phyloP scores from a whole-genome alignment of 1,140 invertebrate species.

The Choristoneura fumiferana region DNA sequence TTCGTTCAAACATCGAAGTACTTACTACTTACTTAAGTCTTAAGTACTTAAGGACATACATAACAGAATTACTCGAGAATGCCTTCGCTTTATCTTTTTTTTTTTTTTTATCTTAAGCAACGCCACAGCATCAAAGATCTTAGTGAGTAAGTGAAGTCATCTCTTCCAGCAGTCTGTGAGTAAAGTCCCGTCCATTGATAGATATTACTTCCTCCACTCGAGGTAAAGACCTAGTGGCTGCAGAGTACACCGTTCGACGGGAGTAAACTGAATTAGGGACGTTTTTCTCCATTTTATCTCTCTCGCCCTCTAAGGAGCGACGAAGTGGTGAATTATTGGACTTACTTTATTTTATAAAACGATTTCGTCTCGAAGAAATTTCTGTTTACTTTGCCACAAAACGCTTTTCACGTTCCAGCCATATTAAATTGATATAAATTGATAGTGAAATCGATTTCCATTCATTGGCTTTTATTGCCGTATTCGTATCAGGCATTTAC shows the following conservation, averaged over 20 bases:
- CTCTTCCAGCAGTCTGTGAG: constrained; percentile 28
- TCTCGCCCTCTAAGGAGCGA: constrained; percentile 49
- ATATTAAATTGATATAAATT: constrained; percentile 44
- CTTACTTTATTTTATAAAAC: constrained; percentile 68
- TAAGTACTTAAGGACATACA: background rate
- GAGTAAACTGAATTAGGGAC: constrained; percentile 60
- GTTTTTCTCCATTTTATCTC: constrained; percentile 64
- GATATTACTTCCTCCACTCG: constrained; percentile 51
- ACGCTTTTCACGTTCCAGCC: constrained; percentile 36
- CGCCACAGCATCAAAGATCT: constrained; percentile 25
- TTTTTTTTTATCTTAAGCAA: background rate
- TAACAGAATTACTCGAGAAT: background rate
- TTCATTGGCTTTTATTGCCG: constrained; percentile 19
- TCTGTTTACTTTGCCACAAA: constrained; percentile 59
- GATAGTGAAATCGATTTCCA: constrained; percentile 33
- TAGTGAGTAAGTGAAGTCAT: constrained; percentile 30
- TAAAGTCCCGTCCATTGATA: constrained; percentile 39
- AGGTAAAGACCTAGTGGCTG: constrained; percentile 39
- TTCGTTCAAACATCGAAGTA: too few relatives aligned
- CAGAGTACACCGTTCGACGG: constrained; percentile 37
- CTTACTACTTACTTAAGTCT: too few relatives aligned
- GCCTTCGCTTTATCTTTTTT: background rate
- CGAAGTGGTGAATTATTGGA: constrained; percentile 65
- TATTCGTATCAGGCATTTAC: background rate
- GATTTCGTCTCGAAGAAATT: constrained; percentile 53